These are phyloP conservation scores for Hirtodrosophila histrioides DNA, from an alignment of 2,888 invertebrate genomes.

Conservation along the genomic window DNA sequence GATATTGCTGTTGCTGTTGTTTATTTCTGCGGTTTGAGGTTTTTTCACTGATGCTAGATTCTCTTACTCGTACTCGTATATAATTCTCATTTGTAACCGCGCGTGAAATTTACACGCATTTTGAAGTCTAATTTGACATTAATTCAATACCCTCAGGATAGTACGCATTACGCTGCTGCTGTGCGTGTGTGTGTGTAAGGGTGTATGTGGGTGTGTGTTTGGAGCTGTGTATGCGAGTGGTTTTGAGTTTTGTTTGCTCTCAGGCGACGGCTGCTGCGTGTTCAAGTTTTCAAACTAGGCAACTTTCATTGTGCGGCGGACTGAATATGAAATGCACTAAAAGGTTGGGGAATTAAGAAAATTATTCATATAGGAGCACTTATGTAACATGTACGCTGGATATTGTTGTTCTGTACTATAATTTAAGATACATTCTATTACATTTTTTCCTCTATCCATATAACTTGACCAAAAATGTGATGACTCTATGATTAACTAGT, in stretches of 20 bases:
- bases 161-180: slow-evolving; percentile 36
- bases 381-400: background rate
- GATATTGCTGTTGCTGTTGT: slow-evolving; percentile 37
- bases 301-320: slow-evolving; percentile 6
- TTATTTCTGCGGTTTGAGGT: slow-evolving; percentile 41
- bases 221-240: slow-evolving; percentile 5
- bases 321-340: slow-evolving; percentile 19
- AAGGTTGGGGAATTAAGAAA: slow-evolving; percentile 12
- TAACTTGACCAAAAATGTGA: no score
- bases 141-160: slow-evolving; percentile 78
- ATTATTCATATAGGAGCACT: background rate
- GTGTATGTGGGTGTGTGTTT: slow-evolving; percentile 1
- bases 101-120: slow-evolving; percentile 81
- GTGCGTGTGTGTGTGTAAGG: background rate
- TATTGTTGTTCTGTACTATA: background rate
- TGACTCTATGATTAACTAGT: no score
- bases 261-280: slow-evolving; percentile 24
- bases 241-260: slow-evolving; percentile 25
- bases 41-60: slow-evolving; percentile 22
- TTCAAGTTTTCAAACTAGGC: slow-evolving; percentile 29
- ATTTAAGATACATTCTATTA: background rate
- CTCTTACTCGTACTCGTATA: slow-evolving; percentile 9
- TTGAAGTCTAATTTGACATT: slow-evolving; percentile 82
- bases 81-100: slow-evolving; percentile 68
- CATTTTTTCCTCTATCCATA: background rate